Base-by-base conservation (phyloP, 2,113 vertebrate genomes). In the Rhinolophus ferrumequinum region DNA sequence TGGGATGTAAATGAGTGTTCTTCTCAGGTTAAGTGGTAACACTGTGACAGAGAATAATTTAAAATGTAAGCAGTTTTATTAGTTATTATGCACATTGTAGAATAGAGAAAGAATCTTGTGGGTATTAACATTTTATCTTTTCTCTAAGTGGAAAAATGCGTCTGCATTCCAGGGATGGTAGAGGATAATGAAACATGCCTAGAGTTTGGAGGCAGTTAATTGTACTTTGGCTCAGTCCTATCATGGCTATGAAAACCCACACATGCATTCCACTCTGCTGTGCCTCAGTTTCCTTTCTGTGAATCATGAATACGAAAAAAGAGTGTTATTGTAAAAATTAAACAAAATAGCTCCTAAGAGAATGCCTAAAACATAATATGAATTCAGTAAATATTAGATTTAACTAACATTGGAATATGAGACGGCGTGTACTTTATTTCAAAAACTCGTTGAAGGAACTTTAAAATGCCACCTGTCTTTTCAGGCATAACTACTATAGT, bases 31-130 rank as follows among this genome's bases (percentile, higher is more conserved):
- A 97, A 96, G 69, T 96, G 76, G 95, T 83, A 84, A 85, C 90
- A 87, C 2, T 95, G 66, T 97, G 90, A 90, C 88, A 95, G 86
- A 96, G 93, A 97, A 96, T 94, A 93, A 97, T 89, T 96, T 97
- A 93, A 97, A 96, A 91, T 93, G 79, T 96, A 95, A 97, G 88
- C 91, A 95, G 64, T 95, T 97, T 96, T 92, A 96, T 97, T 95
- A 93, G 82, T 95, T 94, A 96, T 96, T 96, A 89, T 92, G 90
- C 79, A 93, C 30, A 95, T 22, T 52, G 38, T 92, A 93, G 30
- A 93, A 93, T 15, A 79, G 75, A 97, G 93, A 93, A 89, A 93
- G 22, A 95, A 92, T 96, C 94, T 64, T 94, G 58, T 62, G 82
- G 38, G 83, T 89, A 84, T 96, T 94, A 89, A 95, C 75, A 83